Evolutionary conservation across 2,888 invertebrate species (phyloP).

Genomic region (Rhodophaea formosa): DNA sequence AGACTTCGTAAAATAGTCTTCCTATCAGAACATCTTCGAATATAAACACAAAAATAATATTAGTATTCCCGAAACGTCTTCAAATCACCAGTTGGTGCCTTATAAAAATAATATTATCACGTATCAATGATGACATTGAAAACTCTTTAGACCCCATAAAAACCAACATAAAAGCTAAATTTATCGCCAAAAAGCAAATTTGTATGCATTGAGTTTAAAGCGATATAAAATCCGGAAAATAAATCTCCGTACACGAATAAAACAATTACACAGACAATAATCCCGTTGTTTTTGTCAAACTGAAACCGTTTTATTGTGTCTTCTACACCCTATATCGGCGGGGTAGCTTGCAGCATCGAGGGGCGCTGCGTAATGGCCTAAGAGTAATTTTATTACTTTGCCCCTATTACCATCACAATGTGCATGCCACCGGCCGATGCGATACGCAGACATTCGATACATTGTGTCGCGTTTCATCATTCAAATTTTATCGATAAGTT

Average conservation of each 20-base stretch:
- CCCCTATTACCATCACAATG: slow-evolving; percentile 81
- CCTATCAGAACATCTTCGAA: no score
- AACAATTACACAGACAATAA: slow-evolving; percentile 70
- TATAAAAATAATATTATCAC: neutral
- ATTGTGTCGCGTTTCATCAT: slow-evolving; percentile 27
- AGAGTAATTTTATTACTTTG: slow-evolving; percentile 81
- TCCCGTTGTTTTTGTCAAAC: slow-evolving; percentile 64
- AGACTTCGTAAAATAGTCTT: no score
- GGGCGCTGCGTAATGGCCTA: slow-evolving; percentile 78
- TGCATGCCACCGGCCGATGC: slow-evolving; percentile 70
- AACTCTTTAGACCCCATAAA: slow-evolving; percentile 21
- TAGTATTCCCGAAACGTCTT: no score
- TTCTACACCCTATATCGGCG: slow-evolving; percentile 67
- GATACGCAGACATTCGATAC: slow-evolving; percentile 59
- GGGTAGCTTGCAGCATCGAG: slow-evolving; percentile 50
- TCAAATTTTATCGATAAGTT: slow-evolving; percentile 25
- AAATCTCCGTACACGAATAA: slow-evolving; percentile 54
- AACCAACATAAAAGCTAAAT: slow-evolving; percentile 25
- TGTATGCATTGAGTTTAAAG: slow-evolving; percentile 31
- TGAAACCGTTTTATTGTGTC: slow-evolving; percentile 63
- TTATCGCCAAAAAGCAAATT: slow-evolving; percentile 23
- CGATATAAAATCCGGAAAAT: slow-evolving; percentile 33
- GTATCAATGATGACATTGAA: neutral
- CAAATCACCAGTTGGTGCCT: neutral
- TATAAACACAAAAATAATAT: no score